Base-by-base conservation (phyloP, 2,113 vertebrate genomes). In the Carassius gibelio region DNA sequence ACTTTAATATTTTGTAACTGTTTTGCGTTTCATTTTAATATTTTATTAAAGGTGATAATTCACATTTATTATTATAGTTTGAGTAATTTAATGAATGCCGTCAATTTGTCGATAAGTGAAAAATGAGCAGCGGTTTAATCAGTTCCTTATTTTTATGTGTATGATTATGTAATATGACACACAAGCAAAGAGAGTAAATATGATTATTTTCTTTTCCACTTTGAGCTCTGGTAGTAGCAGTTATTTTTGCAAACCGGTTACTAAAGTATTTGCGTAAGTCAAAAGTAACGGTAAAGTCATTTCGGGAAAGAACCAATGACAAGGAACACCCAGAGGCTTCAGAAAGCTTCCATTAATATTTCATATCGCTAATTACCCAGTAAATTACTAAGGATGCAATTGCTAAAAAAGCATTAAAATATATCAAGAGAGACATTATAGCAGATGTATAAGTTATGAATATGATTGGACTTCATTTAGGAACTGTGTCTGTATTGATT, bases 291-390 rank as follows among this genome's bases (percentile, higher is more conserved):
- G 81, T 85, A 88, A 91, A 86, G 71, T 84, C 82, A 88, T 91
- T 89, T 86, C 14, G 14, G 86, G 26, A 26, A 38, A 86, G 26
- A 87, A 75, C 84, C 86, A 89, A 88, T 86, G 57, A 85, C 75
- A 86, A 82, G 77, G 30, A 75, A 88, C 15, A 21, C 69, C 85
- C 79, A 72, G 72, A 69, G 77, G 68, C 75, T 82, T 68, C 36
- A 79, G 78, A 86, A 68, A 62, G 84, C 61, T 26, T 55, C 76
- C 86, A 86, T 92, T 88, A 91, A 91, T 91, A 89, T 90, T 92
- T 91, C 36, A 90, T 87, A 36, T 88, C 68, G 75, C 77, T 91
- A 90, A 91, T 89, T 91, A 90, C 68, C 81, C 74, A 79, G 69
- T 88, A 89, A 90, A 91, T 90, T 87, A 84, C 78, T 82, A 61